Evolutionary conservation across 2,888 invertebrate genomes (phyloP).

Genomic region (Leucoma salicis): DNA sequence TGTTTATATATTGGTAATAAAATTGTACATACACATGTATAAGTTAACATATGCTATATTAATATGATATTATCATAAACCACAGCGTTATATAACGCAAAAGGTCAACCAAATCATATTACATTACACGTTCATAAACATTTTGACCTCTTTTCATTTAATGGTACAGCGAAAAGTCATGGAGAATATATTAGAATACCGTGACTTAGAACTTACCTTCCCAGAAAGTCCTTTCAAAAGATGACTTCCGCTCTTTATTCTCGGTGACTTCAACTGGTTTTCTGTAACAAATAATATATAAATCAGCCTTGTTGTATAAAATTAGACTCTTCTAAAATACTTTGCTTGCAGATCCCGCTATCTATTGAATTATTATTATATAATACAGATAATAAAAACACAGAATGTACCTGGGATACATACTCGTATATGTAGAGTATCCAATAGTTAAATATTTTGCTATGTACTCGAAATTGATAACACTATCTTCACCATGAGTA

Average conservation of each 20-base stretch:
- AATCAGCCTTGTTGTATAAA: no score
- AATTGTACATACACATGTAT: no score
- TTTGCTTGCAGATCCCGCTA: no score
- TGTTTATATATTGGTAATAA: no score
- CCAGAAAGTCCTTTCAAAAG: slow-evolving; percentile 68
- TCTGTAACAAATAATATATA: slow-evolving; percentile 52
- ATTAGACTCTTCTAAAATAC: no score
- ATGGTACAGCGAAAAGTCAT: background rate
- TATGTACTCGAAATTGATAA: no score
- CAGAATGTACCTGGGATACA: background rate
- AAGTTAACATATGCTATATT: no score
- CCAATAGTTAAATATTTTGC: no score
- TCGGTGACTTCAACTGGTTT: slow-evolving; percentile 56
- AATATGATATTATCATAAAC: background rate
- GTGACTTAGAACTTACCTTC: slow-evolving; percentile 57
- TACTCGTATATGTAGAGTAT: no score
- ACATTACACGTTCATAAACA: background rate
- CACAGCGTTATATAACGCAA: background rate
- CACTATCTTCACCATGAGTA: no score
- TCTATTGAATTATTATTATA: background rate
- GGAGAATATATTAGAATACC: background rate
- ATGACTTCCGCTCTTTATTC: slow-evolving; percentile 60
- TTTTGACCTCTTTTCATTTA: background rate
- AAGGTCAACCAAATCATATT: background rate
- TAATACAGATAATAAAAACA: background rate